A percentile compares a stretch with the other conserved stretches of the same genome.
Evolutionary conservation across 2,113 vertebrate species (phyloP).

Genomic region (Anoura caudifer): DNA sequence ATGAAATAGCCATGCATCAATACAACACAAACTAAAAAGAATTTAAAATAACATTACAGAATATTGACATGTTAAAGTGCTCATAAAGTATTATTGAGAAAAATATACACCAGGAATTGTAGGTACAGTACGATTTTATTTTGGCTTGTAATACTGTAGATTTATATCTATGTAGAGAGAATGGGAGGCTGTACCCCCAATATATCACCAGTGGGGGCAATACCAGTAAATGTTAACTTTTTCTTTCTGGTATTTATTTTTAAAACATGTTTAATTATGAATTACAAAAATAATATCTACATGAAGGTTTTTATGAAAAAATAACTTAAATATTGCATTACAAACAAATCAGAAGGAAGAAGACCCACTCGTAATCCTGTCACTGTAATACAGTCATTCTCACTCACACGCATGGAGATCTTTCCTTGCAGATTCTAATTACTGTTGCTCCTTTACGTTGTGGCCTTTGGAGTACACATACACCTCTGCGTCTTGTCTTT

Average conservation of each 20-base stretch:
- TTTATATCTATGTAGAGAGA: not conserved
- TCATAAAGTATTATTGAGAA: not conserved
- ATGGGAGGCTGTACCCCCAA: not conserved
- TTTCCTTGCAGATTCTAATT: not conserved
- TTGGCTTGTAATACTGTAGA: not conserved
- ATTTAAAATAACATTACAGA: constrained; percentile 10
- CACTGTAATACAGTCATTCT: not conserved
- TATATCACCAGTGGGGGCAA: not conserved
- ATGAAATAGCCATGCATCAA: not conserved
- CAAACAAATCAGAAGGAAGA: not conserved
- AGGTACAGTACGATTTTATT: not conserved
- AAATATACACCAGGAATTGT: not conserved
- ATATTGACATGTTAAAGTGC: not conserved
- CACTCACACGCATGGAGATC: not conserved
- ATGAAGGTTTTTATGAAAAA: not conserved
- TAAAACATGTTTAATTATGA: not conserved
- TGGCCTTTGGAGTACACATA: not conserved
- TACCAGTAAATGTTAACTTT: not conserved
- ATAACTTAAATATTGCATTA: not conserved
- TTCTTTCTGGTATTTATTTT: not conserved
- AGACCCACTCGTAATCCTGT: no score
- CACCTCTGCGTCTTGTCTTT: not conserved
- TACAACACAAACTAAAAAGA: not conserved
- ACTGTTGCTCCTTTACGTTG: not conserved
- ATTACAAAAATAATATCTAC: not conserved